Evolutionary conservation across 2,797 vertebrate genomes (phyloP), one percentile per base, ranked within the genome.

Genomic region (Gambelia wislizenii): DNA sequence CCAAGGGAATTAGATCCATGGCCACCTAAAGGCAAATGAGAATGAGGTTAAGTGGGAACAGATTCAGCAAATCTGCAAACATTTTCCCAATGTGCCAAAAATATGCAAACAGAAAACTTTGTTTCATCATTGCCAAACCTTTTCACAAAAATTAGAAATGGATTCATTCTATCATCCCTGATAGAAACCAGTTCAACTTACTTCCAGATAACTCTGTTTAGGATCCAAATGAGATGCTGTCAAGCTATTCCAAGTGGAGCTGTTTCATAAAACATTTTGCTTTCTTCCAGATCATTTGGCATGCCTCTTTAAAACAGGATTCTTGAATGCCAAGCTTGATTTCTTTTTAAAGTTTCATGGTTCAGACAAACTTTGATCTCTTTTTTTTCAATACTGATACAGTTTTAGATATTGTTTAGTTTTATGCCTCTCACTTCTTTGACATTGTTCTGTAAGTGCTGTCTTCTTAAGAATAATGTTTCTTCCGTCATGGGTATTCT

Each of bases 361-460:
- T 92, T 95, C 90, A 82, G 47, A 77, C 2, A 0, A 94, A 93
- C 93, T 96, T 93, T 93, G 93, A 91, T 93, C 91, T 92, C 93
- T 94, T 94, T 93, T n/a, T 94, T 94, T 94, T 90, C 92, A 88
- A 87, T 78, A 91, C 83, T 75, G 83, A 88, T 91, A 79, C 13
- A 89, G 92, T 92, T 93, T 86, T 75, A 89, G 91, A 92, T 91
- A 92, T 79, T 88, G 91, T 93, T 95, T 94, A 74, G 95, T 93
- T 95, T 94, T 92, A 93, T 87, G 79, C 93, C 84, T 95, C 92
- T 90, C 83, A 95, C 92, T 88, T 93, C 93, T 94, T 92, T 92
- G 95, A 94, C 92, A 92, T 90, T 91, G 94, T 94, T 95, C 94
- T 90, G 88, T 90, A 91, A 96, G 92, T 89, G 92, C 94, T 92